Percentiles rank a stretch among this genome's conserved stretches.
phyloP scores from a whole-genome alignment of 2,113 vertebrate genomes.

The Sciurus niger region DNA sequence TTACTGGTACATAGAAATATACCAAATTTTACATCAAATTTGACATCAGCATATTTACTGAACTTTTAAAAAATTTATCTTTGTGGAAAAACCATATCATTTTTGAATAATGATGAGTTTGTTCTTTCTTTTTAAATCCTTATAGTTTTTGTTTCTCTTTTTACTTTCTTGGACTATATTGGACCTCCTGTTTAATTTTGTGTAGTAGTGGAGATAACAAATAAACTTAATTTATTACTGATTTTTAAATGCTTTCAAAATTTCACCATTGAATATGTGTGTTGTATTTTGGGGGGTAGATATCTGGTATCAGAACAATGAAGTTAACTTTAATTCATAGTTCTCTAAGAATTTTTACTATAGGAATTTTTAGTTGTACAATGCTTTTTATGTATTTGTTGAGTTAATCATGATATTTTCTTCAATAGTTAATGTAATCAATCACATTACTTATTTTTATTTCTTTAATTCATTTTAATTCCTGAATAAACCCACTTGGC shows the following conservation, averaged over 20 bases:
- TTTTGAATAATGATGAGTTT: constrained; percentile 23
- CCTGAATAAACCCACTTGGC: background rate
- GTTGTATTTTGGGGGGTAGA: background rate
- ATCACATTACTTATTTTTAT: constrained; percentile 4
- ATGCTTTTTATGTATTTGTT: background rate
- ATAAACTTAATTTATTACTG: background rate
- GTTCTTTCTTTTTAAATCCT: constrained; percentile 26
- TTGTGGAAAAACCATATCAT: background rate
- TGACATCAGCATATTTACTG: constrained; percentile 5
- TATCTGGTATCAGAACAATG: background rate
- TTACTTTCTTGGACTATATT: background rate
- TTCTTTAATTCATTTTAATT: background rate
- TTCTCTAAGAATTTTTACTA: constrained; percentile 9
- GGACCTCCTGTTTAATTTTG: background rate
- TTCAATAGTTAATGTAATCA: background rate
- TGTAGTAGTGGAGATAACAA: background rate
- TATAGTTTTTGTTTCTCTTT: background rate
- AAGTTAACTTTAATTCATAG: constrained; percentile 17
- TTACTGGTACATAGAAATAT: background rate
- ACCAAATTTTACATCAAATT: constrained; percentile 29
- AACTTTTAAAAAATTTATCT: constrained; percentile 13
- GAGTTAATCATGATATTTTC: constrained; percentile 26
- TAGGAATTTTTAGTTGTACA: background rate
- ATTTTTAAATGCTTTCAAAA: constrained; percentile 26
- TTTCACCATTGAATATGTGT: background rate